A percentile compares a stretch with the other conserved stretches of the same genome.
phyloP scores from a whole-genome alignment of 2,113 vertebrate species.

The Atractosteus spatula region DNA sequence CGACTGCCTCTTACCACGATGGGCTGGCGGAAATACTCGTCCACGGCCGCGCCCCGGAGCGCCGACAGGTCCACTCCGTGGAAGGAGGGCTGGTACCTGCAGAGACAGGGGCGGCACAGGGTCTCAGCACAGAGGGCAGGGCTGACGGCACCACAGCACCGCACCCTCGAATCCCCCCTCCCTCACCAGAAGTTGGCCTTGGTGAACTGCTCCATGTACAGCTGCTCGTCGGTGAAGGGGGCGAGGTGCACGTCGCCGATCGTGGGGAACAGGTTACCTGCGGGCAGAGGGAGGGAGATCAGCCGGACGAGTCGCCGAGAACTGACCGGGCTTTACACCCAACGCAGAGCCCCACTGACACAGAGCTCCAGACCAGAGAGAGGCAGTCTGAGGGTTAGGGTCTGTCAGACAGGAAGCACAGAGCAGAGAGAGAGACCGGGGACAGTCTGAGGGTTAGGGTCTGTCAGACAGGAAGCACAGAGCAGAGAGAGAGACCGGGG shows the following conservation, averaged over 20 bases:
- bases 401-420: too few species aligned
- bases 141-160: too few species aligned
- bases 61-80: conserved; percentile 90
- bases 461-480: too few species aligned
- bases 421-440: too few species aligned
- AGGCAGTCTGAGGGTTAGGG: too few species aligned
- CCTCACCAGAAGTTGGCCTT: conserved; percentile 97
- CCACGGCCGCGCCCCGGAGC: conserved; percentile 86
- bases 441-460: too few species aligned
- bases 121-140: too few species aligned
- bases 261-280: conserved; percentile 96
- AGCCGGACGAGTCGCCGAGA: too few species aligned
- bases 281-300: background rate
- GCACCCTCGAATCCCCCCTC: background rate
- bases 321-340: too few species aligned
- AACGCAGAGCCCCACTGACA: too few species aligned
- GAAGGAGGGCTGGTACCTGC: conserved; percentile 96
- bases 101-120: background rate
- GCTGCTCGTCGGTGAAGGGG: conserved; percentile 93
- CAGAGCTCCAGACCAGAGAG: too few species aligned
- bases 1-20: conserved; percentile 75
- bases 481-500: background rate
- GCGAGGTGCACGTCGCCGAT: conserved; percentile 92
- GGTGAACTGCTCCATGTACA: conserved; percentile 98
- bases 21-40: conserved; percentile 93